Percentiles rank a stretch among this genome's conserved stretches.
These are phyloP conservation scores for Ornithoptera alexandrae DNA, from an alignment of 2,888 invertebrate species.

Conservation along the genomic window DNA sequence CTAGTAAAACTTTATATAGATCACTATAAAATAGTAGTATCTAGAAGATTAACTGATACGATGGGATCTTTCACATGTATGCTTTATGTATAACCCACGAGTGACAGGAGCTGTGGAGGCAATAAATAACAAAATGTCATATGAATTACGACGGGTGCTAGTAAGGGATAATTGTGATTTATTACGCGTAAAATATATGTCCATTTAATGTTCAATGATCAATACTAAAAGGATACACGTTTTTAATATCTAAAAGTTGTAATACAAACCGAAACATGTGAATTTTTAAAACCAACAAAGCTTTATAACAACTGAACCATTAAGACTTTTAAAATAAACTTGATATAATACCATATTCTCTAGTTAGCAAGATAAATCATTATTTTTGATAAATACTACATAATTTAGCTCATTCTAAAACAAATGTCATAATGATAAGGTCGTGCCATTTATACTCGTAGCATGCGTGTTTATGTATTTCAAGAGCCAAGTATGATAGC, in stretches of 20 bases:
- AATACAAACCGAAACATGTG: background rate
- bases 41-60: background rate
- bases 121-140: slow-evolving; percentile 24
- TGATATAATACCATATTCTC: too few species aligned
- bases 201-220: slow-evolving; percentile 14
- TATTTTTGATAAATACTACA: too few species aligned
- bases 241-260: background rate
- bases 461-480: too few species aligned
- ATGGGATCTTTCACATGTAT: background rate
- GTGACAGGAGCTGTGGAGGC: slow-evolving; percentile 11
- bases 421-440: too few species aligned
- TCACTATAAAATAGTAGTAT: background rate
- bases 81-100: slow-evolving; percentile 12
- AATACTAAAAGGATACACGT: background rate
- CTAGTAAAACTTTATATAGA: background rate
- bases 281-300: background rate
- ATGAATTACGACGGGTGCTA: slow-evolving; percentile 19
- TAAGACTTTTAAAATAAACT: too few species aligned
- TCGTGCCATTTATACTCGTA: too few species aligned
- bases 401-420: too few species aligned
- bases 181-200: slow-evolving; percentile 15
- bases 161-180: slow-evolving; percentile 25
- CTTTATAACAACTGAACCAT: too few species aligned
- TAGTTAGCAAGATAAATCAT: too few species aligned
- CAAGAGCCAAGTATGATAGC: too few species aligned